phyloP scores from a whole-genome alignment of 2,113 vertebrate genomes.

The Siniperca chuatsi region DNA sequence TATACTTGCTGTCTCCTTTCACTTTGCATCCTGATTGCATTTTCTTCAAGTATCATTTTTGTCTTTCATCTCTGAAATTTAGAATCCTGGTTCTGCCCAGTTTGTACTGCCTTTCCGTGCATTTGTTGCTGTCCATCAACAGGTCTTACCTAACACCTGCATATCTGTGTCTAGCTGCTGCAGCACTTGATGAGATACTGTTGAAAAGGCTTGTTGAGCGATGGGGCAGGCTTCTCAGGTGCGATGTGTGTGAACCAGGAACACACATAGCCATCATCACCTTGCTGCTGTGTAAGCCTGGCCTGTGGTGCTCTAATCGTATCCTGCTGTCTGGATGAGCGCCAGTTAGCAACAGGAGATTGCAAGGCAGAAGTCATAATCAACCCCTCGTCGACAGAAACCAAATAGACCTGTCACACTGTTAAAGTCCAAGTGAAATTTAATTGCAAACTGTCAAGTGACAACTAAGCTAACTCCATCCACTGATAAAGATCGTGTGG shows the following conservation, averaged over 20 bases:
- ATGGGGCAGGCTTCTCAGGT: neutral
- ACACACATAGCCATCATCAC: slow-evolving; percentile 34
- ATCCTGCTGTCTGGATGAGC: slow-evolving; percentile 33
- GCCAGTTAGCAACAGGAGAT: slow-evolving; percentile 32
- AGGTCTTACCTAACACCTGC: neutral
- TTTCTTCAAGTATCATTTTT: neutral
- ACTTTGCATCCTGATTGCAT: neutral
- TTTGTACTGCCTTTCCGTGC: neutral
- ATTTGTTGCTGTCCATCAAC: neutral
- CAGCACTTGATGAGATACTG: neutral
- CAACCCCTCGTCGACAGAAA: slow-evolving; percentile 18
- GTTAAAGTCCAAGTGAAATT: neutral
- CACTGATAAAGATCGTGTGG: too few species aligned
- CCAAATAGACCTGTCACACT: neutral
- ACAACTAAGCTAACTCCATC: too few species aligned
- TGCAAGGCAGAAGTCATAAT: slow-evolving; percentile 9
- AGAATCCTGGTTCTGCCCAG: neutral
- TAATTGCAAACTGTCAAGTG: neutral
- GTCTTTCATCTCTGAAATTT: neutral
- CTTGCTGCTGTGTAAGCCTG: slow-evolving; percentile 10
- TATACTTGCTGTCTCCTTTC: neutral
- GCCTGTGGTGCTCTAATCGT: slow-evolving; percentile 43
- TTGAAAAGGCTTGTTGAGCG: slow-evolving; percentile 16
- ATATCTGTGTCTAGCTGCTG: neutral
- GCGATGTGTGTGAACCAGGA: neutral